phyloP scores from a whole-genome alignment of 2,113 vertebrate genomes.

The Menura novaehollandiae region DNA sequence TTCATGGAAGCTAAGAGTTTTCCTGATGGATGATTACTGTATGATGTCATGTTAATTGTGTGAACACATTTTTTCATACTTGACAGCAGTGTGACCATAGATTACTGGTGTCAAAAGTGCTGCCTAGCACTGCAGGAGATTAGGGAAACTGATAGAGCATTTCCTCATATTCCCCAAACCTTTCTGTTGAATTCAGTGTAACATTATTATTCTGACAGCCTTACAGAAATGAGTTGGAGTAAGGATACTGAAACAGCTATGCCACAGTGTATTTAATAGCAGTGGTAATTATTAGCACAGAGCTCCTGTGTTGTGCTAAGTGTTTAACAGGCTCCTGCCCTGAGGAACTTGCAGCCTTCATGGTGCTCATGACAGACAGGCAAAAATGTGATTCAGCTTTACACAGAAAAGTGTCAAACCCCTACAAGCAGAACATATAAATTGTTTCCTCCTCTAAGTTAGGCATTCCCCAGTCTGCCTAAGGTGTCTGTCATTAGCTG shows the following conservation, averaged over 20 bases:
- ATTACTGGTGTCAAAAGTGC: not conserved
- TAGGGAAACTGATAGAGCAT: not conserved
- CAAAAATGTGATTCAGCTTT: conserved; percentile 49
- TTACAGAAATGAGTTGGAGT: not conserved
- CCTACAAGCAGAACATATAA: conserved; percentile 12
- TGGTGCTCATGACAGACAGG: conserved; percentile 37
- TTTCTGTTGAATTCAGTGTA: not conserved
- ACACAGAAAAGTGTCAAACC: conserved; percentile 41
- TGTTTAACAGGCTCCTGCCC: conserved; percentile 54
- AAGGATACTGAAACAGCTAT: not conserved
- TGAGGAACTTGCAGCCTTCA: conserved; percentile 13
- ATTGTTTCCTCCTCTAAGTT: not conserved
- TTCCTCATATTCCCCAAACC: not conserved
- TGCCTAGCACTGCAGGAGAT: not conserved
- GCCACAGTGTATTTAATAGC: conserved; percentile 29
- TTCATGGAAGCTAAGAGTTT: not conserved
- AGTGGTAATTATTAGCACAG: conserved; percentile 35
- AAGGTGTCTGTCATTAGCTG: conserved; percentile 15
- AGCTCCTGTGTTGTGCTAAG: conserved; percentile 37
- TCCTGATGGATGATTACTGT: not conserved
- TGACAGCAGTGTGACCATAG: not conserved
- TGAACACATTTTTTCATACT: not conserved
- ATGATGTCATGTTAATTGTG: not conserved
- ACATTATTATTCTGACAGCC: conserved; percentile 33
- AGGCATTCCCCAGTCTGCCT: conserved; percentile 10